These are phyloP conservation scores for Chloroceryle aenea DNA, from an alignment of 2,113 vertebrate genomes.

Conservation along the genomic window DNA sequence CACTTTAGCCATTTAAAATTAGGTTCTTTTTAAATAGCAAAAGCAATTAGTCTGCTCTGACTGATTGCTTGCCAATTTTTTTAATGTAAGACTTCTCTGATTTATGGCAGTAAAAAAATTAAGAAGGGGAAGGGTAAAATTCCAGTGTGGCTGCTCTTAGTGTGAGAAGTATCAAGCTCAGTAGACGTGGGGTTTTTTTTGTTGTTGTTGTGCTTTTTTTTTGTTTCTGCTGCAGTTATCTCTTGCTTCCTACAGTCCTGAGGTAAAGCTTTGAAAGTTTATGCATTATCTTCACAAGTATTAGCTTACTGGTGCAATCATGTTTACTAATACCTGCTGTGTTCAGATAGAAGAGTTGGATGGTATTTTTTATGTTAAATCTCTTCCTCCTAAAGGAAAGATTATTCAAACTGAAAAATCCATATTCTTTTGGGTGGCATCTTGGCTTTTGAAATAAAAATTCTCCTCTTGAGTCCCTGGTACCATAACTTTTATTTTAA, in stretches of 20 bases:
- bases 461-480: neutral
- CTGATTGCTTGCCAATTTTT: constrained; percentile 52
- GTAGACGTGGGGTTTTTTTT: neutral
- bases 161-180: neutral
- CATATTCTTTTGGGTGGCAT: rapidly evolving
- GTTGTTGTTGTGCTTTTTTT: neutral
- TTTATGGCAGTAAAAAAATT: constrained; percentile 12
- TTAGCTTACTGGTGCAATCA: neutral
- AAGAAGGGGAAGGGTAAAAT: constrained; percentile 1
- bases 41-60: constrained; percentile 61
- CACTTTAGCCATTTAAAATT: constrained; percentile 68
- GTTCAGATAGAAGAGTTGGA: neutral
- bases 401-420: neutral
- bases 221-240: neutral
- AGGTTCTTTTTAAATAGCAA: constrained; percentile 59
- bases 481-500: neutral
- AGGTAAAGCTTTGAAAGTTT: constrained; percentile 3
- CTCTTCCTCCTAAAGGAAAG: neutral
- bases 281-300: neutral
- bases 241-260: neutral
- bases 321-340: neutral
- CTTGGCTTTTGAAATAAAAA: constrained; percentile 26
- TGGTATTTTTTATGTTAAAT: constrained; percentile 9
- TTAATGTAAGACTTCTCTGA: constrained; percentile 44
- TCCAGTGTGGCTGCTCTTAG: neutral